These are phyloP conservation scores for Nematopogon swammerdamellus DNA, from an alignment of 2,888 invertebrate genomes.

Conservation along the genomic window DNA sequence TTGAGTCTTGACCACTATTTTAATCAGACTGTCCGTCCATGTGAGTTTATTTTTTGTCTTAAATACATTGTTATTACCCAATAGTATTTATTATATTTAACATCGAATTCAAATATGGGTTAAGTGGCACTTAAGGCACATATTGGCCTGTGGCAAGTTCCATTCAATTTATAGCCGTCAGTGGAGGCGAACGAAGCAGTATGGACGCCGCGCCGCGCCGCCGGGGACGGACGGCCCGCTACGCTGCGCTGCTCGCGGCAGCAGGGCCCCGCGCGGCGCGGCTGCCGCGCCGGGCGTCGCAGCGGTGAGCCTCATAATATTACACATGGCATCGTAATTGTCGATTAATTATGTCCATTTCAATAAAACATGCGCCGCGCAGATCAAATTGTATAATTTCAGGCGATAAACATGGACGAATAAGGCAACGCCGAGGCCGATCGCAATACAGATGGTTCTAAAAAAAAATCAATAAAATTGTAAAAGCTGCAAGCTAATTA, in stretches of 20 bases:
- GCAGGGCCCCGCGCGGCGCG: slow-evolving; percentile 18
- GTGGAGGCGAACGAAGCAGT: neutral
- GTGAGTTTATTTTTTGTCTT: no score
- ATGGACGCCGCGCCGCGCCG: no score
- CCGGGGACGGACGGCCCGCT: slow-evolving; percentile 23
- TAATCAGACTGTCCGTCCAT: no score
- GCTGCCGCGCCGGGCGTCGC: slow-evolving; percentile 26
- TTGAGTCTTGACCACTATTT: no score
- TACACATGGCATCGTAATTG: slow-evolving; percentile 50
- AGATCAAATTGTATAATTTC: slow-evolving; percentile 48
- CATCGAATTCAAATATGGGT: neutral
- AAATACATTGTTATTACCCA: neutral
- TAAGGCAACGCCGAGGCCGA: slow-evolving; percentile 30
- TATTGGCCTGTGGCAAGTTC: neutral
- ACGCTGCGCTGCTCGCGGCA: slow-evolving; percentile 34
- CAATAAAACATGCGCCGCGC: slow-evolving; percentile 49
- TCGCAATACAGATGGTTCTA: slow-evolving; percentile 18
- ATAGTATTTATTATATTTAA: neutral
- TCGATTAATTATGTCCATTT: slow-evolving; percentile 51
- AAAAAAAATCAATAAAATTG: slow-evolving; percentile 24
- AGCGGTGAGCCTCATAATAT: slow-evolving; percentile 44
- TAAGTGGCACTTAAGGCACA: neutral
- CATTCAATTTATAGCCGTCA: neutral
- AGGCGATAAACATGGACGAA: slow-evolving; percentile 38
- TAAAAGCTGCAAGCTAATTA: slow-evolving; percentile 28